Conservation (phyloP, 2,113 vertebrate species). For the Delphinapterus leucas region DNA sequence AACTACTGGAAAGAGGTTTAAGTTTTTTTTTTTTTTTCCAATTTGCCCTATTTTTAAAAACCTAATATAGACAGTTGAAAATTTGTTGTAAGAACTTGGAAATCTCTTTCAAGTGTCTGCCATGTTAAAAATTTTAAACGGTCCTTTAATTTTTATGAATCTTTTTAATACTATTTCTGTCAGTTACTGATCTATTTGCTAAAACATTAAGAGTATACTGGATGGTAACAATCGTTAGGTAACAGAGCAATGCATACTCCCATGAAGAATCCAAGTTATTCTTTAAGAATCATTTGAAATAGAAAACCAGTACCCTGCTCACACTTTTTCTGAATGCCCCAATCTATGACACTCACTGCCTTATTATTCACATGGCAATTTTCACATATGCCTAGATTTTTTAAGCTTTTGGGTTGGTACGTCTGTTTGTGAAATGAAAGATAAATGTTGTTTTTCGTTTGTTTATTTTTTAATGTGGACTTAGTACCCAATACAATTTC, state of each 20-base stretch:
- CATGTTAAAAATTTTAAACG: background rate
- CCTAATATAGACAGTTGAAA: background rate
- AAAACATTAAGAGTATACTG: background rate
- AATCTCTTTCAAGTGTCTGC: constrained; percentile 39
- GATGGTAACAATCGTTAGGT: background rate
- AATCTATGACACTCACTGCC: background rate
- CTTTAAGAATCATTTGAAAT: background rate
- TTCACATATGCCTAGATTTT: background rate
- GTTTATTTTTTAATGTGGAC: background rate
- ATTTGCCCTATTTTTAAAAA: background rate
- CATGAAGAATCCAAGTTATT: constrained; percentile 43
- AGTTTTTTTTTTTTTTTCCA: background rate
- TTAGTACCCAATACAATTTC: background rate
- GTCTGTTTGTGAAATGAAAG: background rate
- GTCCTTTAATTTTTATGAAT: background rate
- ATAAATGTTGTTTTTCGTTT: background rate
- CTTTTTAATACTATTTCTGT: background rate
- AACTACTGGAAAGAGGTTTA: background rate
- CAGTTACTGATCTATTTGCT: constrained; percentile 3
- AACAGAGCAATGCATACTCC: background rate
- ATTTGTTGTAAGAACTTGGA: background rate
- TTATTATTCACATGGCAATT: background rate
- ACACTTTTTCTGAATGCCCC: background rate
- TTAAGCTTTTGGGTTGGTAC: background rate
- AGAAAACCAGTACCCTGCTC: constrained; percentile 27